phyloP scores from a whole-genome alignment of 2,113 vertebrate genomes.

The Furnarius figulus region DNA sequence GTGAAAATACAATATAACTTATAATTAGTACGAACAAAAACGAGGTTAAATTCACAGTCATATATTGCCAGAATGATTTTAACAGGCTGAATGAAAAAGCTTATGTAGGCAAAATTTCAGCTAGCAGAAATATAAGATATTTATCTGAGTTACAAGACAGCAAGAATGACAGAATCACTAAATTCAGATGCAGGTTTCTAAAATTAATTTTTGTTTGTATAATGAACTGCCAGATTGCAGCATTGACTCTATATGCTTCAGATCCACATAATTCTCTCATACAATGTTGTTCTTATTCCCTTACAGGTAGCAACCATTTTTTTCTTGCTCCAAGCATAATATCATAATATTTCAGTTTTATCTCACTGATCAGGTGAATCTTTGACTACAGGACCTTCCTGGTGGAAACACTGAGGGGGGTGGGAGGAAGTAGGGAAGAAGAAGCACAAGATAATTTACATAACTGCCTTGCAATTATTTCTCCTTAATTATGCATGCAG shows the following conservation, averaged over 20 bases:
- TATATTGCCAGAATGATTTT: constrained; percentile 12
- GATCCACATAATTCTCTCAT: not conserved
- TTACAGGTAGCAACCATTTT: not conserved
- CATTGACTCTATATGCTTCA: not conserved
- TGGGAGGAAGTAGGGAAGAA: not conserved
- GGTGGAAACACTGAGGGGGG: not conserved
- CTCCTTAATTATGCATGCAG: constrained; percentile 57
- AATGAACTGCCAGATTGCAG: not conserved
- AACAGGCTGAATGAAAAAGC: constrained; percentile 18
- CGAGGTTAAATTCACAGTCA: constrained; percentile 16
- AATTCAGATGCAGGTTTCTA: constrained; percentile 21
- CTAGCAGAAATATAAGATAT: not conserved
- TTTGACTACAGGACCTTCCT: not conserved
- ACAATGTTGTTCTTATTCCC: not conserved
- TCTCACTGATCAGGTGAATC: not conserved
- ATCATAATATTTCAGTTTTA: not conserved
- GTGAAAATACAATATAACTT: constrained; percentile 38
- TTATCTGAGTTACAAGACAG: constrained; percentile 19
- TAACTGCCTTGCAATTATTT: constrained; percentile 51
- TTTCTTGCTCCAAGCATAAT: not conserved
- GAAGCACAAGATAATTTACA: constrained; percentile 6
- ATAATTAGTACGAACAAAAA: constrained; percentile 42
- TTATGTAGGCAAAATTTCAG: constrained; percentile 35
- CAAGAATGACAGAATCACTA: not conserved
- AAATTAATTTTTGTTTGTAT: constrained; percentile 4